These are phyloP conservation scores for Gobionotothen gibberifrons DNA, from an alignment of 2,797 vertebrate genomes.

Conservation along the genomic window DNA sequence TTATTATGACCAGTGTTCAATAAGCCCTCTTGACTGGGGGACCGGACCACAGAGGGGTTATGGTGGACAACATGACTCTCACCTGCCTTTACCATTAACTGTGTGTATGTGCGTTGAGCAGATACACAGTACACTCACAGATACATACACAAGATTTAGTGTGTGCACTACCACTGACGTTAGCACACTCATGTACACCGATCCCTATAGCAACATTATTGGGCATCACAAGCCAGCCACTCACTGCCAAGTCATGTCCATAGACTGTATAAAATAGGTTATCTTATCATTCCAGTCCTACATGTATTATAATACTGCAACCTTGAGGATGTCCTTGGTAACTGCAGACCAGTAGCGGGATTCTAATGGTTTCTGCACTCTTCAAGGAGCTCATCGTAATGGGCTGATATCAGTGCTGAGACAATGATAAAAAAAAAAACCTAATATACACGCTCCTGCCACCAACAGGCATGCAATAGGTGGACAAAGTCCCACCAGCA, in stretches of 20 bases:
- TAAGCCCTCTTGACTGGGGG: slow-evolving; percentile 32
- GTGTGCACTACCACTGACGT: slow-evolving; percentile 51
- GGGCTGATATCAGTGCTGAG: slow-evolving; percentile 61
- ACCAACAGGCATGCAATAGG: slow-evolving; percentile 65
- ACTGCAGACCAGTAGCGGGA: slow-evolving; percentile 80
- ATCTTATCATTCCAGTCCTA: slow-evolving; percentile 56
- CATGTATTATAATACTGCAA: slow-evolving; percentile 61
- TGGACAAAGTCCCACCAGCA: slow-evolving; percentile 64
- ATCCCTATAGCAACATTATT: slow-evolving; percentile 36
- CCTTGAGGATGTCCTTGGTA: slow-evolving; percentile 64
- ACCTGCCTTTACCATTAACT: slow-evolving; percentile 28
- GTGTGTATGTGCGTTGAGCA: slow-evolving; percentile 31
- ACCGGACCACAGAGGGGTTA: slow-evolving; percentile 29
- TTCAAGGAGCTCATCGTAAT: slow-evolving; percentile 37
- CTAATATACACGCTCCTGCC: slow-evolving; percentile 57
- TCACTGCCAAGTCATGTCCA: slow-evolving; percentile 64
- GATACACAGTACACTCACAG: slow-evolving; percentile 31
- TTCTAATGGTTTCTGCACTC: slow-evolving; percentile 77
- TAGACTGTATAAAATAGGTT: too few relatives aligned
- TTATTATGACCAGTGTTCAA: slow-evolving; percentile 71
- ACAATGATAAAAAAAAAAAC: slow-evolving; percentile 53
- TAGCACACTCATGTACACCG: slow-evolving; percentile 43
- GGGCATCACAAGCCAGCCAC: slow-evolving; percentile 59
- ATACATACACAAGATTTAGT: slow-evolving; percentile 34
- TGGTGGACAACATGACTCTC: slow-evolving; percentile 48